These are phyloP conservation scores for Acrossocheilus fasciatus DNA, from an alignment of 2,797 vertebrate species.

Conservation along the genomic window DNA sequence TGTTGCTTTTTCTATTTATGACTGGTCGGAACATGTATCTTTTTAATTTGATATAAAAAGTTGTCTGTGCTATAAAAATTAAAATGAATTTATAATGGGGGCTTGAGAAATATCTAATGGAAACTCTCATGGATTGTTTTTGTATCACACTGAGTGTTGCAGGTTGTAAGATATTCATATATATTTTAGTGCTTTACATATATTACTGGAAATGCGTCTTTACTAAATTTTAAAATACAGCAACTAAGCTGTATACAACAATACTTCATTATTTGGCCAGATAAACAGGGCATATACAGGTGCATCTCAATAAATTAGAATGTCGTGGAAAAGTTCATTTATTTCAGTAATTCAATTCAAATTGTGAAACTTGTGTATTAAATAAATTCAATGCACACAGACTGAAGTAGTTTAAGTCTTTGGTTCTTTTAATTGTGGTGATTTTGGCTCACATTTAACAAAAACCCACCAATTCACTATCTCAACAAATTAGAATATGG, in stretches of 20 bases:
- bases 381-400: too few species aligned
- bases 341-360: too few species aligned
- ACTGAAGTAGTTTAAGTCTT: too few species aligned
- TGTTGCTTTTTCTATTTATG: slow-evolving; percentile 33
- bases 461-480: too few species aligned
- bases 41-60: slow-evolving; percentile 25
- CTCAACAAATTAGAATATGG: too few species aligned
- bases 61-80: slow-evolving; percentile 41
- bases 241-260: background rate
- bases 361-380: too few species aligned
- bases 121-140: background rate
- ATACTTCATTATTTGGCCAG: background rate
- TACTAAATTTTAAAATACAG: background rate
- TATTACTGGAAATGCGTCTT: background rate
- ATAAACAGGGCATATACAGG: too few species aligned
- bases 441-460: too few species aligned
- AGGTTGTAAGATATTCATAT: background rate
- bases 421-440: too few species aligned
- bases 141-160: background rate
- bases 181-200: background rate
- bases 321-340: too few species aligned
- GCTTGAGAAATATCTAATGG: background rate
- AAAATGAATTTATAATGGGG: slow-evolving; percentile 35
- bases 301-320: too few species aligned
- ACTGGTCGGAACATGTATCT: slow-evolving; percentile 20